These are phyloP conservation scores for Prionace glauca DNA, from an alignment of 2,797 vertebrate genomes.

Conservation along the genomic window DNA sequence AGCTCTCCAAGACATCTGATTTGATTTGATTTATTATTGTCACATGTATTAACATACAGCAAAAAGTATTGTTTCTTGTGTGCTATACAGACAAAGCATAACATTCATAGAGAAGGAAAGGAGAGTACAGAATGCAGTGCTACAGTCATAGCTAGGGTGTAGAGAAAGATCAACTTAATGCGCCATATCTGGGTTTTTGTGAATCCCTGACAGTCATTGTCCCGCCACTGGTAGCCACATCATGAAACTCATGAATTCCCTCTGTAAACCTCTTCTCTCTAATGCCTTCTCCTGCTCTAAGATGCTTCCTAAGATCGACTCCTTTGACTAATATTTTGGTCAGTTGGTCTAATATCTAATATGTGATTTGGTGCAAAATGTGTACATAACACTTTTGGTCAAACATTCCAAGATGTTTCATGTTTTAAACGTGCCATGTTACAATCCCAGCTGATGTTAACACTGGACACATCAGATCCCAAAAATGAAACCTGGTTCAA, in stretches of 20 bases:
- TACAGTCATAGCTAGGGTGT: no score
- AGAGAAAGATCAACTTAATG: not conserved
- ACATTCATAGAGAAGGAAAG: no score
- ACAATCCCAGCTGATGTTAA: no score
- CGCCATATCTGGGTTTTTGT: not conserved
- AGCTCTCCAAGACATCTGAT: not conserved
- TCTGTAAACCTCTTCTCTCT: not conserved
- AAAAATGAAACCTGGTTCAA: no score
- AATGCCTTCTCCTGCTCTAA: not conserved
- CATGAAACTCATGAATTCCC: not conserved
- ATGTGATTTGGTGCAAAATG: not conserved
- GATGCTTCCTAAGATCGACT: not conserved
- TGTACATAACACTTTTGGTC: not conserved
- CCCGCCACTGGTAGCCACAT: not conserved
- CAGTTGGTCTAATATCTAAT: not conserved
- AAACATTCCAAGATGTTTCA: not conserved
- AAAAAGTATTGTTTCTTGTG: no score
- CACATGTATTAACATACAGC: no score
- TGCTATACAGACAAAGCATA: no score
- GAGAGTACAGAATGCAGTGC: no score
- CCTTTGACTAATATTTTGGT: not conserved
- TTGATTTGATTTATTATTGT: no score
- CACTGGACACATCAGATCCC: no score
- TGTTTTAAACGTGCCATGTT: no score
- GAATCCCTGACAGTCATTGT: not conserved